These are phyloP conservation scores for Drosophila simulans DNA, from an alignment of 1,140 invertebrate genomes.

Conservation along the genomic window DNA sequence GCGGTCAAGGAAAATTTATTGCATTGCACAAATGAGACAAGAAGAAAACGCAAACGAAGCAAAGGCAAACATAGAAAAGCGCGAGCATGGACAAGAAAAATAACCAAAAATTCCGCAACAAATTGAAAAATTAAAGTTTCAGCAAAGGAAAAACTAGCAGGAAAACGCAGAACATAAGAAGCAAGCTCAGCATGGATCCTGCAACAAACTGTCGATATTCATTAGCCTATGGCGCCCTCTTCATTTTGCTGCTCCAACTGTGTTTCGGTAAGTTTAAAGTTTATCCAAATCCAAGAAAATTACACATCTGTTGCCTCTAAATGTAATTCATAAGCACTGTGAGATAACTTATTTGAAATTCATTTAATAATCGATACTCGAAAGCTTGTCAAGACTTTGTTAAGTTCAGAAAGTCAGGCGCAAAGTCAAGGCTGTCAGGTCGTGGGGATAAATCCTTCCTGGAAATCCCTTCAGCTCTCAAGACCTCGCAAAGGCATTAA, in stretches of 20 bases:
- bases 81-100: constrained; percentile 51
- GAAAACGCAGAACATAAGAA: constrained; percentile 9
- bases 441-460: not conserved
- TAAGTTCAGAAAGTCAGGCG: constrained; percentile 34
- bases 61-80: constrained; percentile 58
- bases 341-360: constrained; percentile 40
- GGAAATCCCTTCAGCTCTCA: constrained; percentile 10
- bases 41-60: constrained; percentile 39
- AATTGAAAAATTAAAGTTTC: constrained; percentile 82
- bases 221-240: constrained; percentile 10
- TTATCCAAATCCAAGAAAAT: constrained; percentile 16
- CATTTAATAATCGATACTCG: constrained; percentile 42
- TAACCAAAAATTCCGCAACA: constrained; percentile 73
- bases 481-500: constrained; percentile 51
- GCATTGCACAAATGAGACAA: constrained; percentile 78
- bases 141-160: constrained; percentile 36
- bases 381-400: not conserved
- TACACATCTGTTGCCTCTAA: not conserved
- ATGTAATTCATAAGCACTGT: constrained; percentile 25
- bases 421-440: constrained; percentile 39
- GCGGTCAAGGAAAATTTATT: constrained; percentile 79
- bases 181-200: constrained; percentile 22
- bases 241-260: constrained; percentile 22
- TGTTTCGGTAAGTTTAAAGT: constrained; percentile 34
- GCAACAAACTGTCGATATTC: constrained; percentile 5